Evolutionary conservation across 1,140 invertebrate genomes (phyloP).

Genomic region (Ctenoplectra terminalis): DNA sequence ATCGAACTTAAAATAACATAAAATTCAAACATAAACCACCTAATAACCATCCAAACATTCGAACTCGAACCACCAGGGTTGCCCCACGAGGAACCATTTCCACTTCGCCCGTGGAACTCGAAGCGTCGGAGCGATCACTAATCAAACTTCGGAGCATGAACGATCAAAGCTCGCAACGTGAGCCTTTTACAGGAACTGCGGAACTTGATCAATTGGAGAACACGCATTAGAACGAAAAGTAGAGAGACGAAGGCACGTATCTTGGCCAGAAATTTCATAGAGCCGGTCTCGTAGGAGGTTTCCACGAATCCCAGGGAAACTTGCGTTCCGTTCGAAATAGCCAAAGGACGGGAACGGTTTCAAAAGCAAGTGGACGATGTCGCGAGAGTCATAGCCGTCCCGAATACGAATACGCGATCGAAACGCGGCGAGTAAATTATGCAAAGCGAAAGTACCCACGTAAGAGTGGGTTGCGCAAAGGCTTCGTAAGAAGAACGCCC

Average conservation of each 20-base stretch:
- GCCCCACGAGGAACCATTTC: background rate
- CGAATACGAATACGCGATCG: conserved; percentile 70
- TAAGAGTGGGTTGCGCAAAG: conserved; percentile 68
- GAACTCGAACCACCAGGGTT: background rate
- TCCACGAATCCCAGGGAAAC: background rate
- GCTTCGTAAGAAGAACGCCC: conserved; percentile 67
- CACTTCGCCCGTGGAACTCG: background rate
- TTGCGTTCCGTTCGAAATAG: background rate
- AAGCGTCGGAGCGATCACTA: background rate
- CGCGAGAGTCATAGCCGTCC: conserved; percentile 54
- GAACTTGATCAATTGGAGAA: background rate
- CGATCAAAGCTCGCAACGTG: background rate
- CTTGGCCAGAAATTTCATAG: background rate
- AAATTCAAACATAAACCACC: no score
- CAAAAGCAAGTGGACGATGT: conserved; percentile 58
- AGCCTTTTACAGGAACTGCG: background rate
- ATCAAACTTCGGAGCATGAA: background rate
- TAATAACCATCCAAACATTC: background rate
- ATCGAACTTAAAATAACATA: no score
- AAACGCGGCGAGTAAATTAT: conserved; percentile 70
- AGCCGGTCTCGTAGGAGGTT: background rate
- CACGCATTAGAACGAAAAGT: background rate
- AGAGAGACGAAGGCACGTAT: background rate
- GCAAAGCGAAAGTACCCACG: conserved; percentile 72
- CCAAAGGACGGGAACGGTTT: conserved; percentile 24